Percentiles rank a stretch among this genome's conserved stretches.
phyloP scores from a whole-genome alignment of 2,797 vertebrate species.

The Coccyzus lansbergi region DNA sequence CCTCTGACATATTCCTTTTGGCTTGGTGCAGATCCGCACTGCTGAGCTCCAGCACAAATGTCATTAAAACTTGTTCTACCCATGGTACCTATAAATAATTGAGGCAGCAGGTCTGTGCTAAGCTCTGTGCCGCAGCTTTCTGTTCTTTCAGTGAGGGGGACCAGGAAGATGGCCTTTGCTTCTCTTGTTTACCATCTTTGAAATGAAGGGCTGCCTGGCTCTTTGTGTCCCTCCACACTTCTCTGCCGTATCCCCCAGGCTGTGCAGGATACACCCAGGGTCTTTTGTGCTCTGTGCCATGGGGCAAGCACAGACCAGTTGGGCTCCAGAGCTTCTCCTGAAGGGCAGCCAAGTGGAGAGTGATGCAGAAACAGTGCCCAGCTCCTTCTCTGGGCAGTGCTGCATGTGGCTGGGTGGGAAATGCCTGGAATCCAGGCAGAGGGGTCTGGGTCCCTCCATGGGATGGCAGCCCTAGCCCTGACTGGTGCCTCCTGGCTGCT shows the following conservation, averaged over 20 bases:
- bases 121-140: neutral
- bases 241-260: neutral
- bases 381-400: neutral
- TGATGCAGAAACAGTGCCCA: neutral
- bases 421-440: neutral
- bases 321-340: neutral
- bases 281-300: neutral
- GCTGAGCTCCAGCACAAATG: slow-evolving; percentile 44
- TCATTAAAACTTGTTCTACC: slow-evolving; percentile 57
- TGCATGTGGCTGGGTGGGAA: fast-evolving
- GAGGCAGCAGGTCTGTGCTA: slow-evolving; percentile 40
- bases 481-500: neutral
- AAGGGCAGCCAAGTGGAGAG: neutral
- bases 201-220: neutral
- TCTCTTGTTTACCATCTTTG: neutral
- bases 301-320: fast-evolving
- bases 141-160: neutral
- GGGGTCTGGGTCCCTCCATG: neutral
- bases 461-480: neutral
- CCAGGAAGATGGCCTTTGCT: neutral
- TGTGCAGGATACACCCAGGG: fast-evolving
- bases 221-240: neutral
- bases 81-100: slow-evolving; percentile 65
- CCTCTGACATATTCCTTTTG: slow-evolving; percentile 45
- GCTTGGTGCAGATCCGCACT: neutral